Evolutionary conservation across 2,797 vertebrate genomes (phyloP), one percentile per base, ranked within the genome.

Genomic region (Micropoecilia bifurca): DNA sequence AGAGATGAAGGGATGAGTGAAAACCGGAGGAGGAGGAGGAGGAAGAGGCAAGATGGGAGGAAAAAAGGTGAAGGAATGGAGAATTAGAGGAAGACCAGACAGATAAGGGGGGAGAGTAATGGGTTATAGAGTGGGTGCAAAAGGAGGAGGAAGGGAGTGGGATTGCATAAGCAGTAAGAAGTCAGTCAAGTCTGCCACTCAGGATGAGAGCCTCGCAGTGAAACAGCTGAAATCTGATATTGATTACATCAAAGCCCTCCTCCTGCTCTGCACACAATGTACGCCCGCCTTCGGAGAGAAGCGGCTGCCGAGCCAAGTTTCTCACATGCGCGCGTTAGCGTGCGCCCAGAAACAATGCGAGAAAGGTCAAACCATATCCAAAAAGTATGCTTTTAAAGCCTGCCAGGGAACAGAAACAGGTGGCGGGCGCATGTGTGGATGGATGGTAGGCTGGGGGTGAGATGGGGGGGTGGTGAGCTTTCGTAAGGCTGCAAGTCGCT

Each of bases 221-320:
- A 94, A 95, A 92, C 90, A 90, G 89, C 89, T 94, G 92, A 95
- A 95, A 94, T 94, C 90, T 93, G 92, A 95, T 95, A 95, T 94
- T 91, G 94, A 95, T 94, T 89, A 92, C 84, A 95, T 93, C 91
- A 94, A 92, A 93, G 88, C 87, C 85, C 82, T 92, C 80, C 88
- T 89, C 89, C 90, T 76, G 71, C 85, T 86, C 90, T 90, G 90
- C 86, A 91, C 91, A 92, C 90, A 92, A 79, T 91, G 89, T 93
- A 87, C 88, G 72, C 83, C 85, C 71, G 83, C 83, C 74, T n/a
- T 86, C 80, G 25, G 85, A 76, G 83, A 90, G 85, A 82, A 88
- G 71, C 86, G 41, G 82, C 20, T 25, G 83, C 39, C 71, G 84
- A 90, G 91, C 91, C 91, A 88, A 89, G 85, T 87, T 89, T 63